Evolutionary conservation across 2,113 vertebrate species (phyloP).

Genomic region (Hucho hucho): DNA sequence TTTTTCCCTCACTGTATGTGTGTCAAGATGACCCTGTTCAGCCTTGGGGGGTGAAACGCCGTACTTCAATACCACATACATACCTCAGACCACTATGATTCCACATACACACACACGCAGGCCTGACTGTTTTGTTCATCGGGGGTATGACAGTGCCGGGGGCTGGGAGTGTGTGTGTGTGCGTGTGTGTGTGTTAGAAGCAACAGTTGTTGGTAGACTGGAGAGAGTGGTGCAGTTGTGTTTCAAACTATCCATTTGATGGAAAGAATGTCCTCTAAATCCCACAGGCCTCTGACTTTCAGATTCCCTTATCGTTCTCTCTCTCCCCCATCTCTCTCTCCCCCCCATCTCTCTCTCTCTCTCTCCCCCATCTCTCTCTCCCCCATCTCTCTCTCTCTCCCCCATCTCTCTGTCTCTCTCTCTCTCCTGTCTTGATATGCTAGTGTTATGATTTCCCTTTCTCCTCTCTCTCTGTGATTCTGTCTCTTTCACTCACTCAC

Average conservation of each 20-base stretch:
- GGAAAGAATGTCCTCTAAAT: constrained; percentile 35
- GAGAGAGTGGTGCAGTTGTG: constrained; percentile 42
- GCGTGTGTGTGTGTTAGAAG: not conserved
- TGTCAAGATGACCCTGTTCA: not conserved
- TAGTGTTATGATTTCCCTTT: constrained; percentile 4
- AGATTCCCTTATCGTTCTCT: constrained; percentile 27
- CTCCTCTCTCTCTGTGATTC: not conserved
- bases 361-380: constrained; percentile 1
- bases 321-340: not conserved
- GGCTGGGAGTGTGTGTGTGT: not conserved
- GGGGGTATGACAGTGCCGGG: constrained; percentile 25
- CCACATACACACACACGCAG: constrained; percentile 32
- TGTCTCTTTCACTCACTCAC: constrained; percentile 38
- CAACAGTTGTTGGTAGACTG: constrained; percentile 17
- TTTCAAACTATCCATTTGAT: constrained; percentile 43
- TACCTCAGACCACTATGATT: constrained; percentile 32
- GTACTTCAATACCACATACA: constrained; percentile 9
- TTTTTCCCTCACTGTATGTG: too few relatives aligned
- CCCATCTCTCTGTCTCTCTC: constrained; percentile 2
- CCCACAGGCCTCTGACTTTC: constrained; percentile 21
- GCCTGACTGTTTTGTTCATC: constrained; percentile 28
- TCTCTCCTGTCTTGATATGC: constrained; percentile 1
- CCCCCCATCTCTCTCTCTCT: not conserved
- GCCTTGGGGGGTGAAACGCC: not conserved
- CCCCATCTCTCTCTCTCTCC: not conserved